Percentiles rank a stretch among this genome's conserved stretches.
These are phyloP conservation scores for Acanthornis magna DNA, from an alignment of 2,797 vertebrate genomes.

Conservation along the genomic window DNA sequence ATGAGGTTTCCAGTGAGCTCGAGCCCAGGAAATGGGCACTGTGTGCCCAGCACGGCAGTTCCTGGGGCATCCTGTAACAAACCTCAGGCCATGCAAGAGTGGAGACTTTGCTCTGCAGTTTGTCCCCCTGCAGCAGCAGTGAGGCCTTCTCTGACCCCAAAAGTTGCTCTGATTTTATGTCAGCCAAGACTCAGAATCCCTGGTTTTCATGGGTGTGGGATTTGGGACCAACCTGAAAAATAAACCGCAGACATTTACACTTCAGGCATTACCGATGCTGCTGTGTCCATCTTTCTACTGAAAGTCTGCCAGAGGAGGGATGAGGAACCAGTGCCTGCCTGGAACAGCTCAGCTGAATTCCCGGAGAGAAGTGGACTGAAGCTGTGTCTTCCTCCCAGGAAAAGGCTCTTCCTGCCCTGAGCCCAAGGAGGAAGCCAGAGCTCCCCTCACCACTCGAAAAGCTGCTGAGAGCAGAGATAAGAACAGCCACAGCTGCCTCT, in stretches of 20 bases:
- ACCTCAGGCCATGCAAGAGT: rapidly evolving
- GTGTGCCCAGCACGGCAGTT: background rate
- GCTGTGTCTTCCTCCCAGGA: background rate
- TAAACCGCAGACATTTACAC: background rate
- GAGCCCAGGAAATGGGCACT: background rate
- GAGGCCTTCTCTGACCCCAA: background rate
- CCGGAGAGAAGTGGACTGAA: rapidly evolving
- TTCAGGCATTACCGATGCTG: background rate
- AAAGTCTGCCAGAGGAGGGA: background rate
- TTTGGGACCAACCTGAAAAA: background rate
- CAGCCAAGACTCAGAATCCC: background rate
- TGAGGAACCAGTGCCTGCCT: rapidly evolving
- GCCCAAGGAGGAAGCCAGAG: background rate
- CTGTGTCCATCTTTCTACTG: background rate
- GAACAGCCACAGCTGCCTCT: background rate
- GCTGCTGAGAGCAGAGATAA: background rate
- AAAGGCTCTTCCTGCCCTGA: background rate
- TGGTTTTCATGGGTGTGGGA: rapidly evolving
- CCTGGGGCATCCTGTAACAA: background rate
- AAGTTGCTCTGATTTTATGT: background rate
- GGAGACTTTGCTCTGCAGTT: rapidly evolving
- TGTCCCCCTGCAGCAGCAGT: background rate
- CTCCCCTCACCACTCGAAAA: background rate
- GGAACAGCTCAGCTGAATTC: background rate
- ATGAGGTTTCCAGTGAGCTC: background rate